These are phyloP conservation scores for Sinosuthora webbiana DNA, from an alignment of 2,113 vertebrate genomes.

Conservation along the genomic window DNA sequence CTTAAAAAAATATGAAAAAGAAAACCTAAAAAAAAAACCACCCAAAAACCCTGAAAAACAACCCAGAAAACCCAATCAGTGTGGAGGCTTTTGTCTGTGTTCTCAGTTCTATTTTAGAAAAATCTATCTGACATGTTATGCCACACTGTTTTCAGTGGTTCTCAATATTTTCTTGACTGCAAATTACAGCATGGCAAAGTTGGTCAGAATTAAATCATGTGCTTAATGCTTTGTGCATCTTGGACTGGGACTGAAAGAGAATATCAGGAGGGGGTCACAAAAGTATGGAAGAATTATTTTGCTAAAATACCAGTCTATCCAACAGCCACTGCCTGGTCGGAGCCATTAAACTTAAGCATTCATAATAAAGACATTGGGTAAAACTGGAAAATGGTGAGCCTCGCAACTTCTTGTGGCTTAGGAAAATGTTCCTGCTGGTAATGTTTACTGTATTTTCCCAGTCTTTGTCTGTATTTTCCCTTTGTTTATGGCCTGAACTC, in stretches of 20 bases:
- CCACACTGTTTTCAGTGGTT: fast-evolving
- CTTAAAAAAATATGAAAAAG: not conserved
- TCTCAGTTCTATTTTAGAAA: not conserved
- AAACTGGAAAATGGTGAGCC: not conserved
- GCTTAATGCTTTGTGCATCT: not conserved
- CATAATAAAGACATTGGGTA: not conserved
- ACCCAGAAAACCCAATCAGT: not conserved
- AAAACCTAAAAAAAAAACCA: not conserved
- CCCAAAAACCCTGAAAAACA: not conserved
- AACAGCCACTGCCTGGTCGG: not conserved
- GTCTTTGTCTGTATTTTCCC: not conserved
- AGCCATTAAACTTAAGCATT: not conserved
- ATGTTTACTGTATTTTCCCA: not conserved
- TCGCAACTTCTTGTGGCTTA: not conserved
- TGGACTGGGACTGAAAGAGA: not conserved
- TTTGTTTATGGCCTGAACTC: not conserved
- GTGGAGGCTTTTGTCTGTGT: not conserved
- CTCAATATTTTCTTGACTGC: not conserved
- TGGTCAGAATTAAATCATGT: not conserved
- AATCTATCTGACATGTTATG: fast-evolving
- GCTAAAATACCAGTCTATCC: not conserved
- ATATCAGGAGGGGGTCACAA: fast-evolving
- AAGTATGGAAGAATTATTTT: not conserved
- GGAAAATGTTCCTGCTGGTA: not conserved
- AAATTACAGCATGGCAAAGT: not conserved